Evolutionary conservation across 1,140 invertebrate genomes (phyloP), one percentile per base, ranked within the genome.

Genomic region (Tetramorium alpestre): DNA sequence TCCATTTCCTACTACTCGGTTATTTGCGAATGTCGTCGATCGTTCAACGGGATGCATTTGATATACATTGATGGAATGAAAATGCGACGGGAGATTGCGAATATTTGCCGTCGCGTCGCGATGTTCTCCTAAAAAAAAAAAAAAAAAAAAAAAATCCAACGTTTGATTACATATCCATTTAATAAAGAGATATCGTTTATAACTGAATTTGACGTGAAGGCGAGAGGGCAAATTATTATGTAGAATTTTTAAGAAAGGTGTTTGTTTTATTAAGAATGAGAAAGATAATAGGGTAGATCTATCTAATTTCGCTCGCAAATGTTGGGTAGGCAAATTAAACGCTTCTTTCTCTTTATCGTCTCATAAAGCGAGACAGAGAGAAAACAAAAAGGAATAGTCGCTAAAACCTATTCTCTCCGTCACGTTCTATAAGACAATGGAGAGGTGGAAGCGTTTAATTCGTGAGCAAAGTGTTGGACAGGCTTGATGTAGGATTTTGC

Each of bases 21-120:
- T 84, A 84, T 84, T 84, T 73, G 80, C 54, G 18, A 84, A 60
- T 84, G 54, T 84, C 69, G 41, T 49, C 41, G 80, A 84, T 84
- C 69, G 80, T 82, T 82, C 67, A 47, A 58, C 67, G 69, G 54
- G 41, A 84, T 60, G 69, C 44, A 11, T 75, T 75, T 75, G 41
- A 75, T 73, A 73, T 60, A 82, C 18, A 44, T 22, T 33, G 51
- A 47, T 11, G 51, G 28, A 47, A 56, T 69, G 77, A 81, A 81
- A 81, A 70, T 70, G 38, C 22, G 13, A 33, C 13, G 49, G 47
- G 47, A 13, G n/a, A 54, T 6, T 18, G 25, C 38, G 67, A 84
- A 60, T 62, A 73, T 84, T 84, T 60, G 6, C 38, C 2, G 25
- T 33, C 51, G 49, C 41, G 25, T 80, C 18, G 58, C 56, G n/a